Evolutionary conservation across 2,113 vertebrate genomes (phyloP).

Genomic region (Cyanistes caeruleus): DNA sequence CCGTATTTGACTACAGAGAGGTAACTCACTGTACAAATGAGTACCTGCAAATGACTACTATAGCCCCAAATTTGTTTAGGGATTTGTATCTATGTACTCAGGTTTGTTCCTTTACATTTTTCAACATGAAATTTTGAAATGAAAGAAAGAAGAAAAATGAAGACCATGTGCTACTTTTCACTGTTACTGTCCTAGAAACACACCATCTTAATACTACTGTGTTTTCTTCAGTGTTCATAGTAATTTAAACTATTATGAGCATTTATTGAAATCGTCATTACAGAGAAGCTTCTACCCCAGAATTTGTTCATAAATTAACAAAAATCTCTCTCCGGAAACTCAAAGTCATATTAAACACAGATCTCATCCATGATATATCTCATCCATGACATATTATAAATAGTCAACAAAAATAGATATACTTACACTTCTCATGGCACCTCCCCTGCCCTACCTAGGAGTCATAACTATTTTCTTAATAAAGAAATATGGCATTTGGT

Average conservation of each 20-base stretch:
- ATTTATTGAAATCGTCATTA: background rate
- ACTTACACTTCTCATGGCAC: constrained; percentile 7
- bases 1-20: constrained; percentile 45
- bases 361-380: background rate
- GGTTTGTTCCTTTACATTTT: background rate
- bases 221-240: background rate
- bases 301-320: background rate
- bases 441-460: constrained; percentile 23
- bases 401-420: constrained; percentile 20
- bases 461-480: constrained; percentile 37
- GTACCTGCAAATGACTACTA: constrained; percentile 30
- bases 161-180: background rate
- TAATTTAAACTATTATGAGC: background rate
- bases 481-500: constrained; percentile 26
- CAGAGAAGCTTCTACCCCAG: background rate
- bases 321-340: background rate
- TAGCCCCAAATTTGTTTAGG: constrained; percentile 25
- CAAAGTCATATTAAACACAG: background rate
- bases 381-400: background rate
- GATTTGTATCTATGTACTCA: background rate
- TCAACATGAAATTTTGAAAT: background rate
- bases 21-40: constrained; percentile 58
- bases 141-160: background rate
- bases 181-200: background rate
- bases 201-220: background rate